These are phyloP conservation scores for Caenorhabditis tropicalis DNA, from an alignment of 1,140 invertebrate genomes.

Conservation along the genomic window DNA sequence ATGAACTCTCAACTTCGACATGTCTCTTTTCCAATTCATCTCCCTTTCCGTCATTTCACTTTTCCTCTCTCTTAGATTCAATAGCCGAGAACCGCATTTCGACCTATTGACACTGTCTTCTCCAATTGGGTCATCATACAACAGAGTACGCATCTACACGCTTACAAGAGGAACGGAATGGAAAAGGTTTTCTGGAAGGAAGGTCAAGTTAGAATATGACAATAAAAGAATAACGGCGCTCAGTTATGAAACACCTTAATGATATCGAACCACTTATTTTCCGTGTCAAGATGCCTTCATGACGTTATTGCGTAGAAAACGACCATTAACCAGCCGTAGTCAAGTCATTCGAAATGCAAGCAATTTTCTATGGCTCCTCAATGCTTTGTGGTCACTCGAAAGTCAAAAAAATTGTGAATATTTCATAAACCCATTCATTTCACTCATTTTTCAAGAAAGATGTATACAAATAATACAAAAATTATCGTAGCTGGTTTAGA, in stretches of 20 bases:
- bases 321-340: neutral
- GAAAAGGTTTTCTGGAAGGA: neutral
- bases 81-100: conserved; percentile 23
- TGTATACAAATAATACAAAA: conserved; percentile 35
- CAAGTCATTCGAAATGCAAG: neutral
- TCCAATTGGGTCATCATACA: conserved; percentile 37
- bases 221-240: neutral
- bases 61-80: neutral
- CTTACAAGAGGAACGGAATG: neutral
- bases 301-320: neutral
- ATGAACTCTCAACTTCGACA: conserved; percentile 1
- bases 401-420: neutral
- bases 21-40: neutral
- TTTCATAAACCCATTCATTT: conserved; percentile 37
- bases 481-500: neutral
- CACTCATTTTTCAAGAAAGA: conserved; percentile 29
- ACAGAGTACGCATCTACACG: neutral
- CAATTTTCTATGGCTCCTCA: neutral
- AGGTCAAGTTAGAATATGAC: neutral
- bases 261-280: conserved; percentile 3
- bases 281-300: neutral
- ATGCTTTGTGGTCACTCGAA: neutral
- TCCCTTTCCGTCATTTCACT: neutral
- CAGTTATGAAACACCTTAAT: neutral
- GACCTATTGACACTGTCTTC: conserved; percentile 23